Percentiles rank a stretch among this genome's conserved stretches.
phyloP scores from a whole-genome alignment of 2,888 invertebrate species.

The Diarsia mendica region DNA sequence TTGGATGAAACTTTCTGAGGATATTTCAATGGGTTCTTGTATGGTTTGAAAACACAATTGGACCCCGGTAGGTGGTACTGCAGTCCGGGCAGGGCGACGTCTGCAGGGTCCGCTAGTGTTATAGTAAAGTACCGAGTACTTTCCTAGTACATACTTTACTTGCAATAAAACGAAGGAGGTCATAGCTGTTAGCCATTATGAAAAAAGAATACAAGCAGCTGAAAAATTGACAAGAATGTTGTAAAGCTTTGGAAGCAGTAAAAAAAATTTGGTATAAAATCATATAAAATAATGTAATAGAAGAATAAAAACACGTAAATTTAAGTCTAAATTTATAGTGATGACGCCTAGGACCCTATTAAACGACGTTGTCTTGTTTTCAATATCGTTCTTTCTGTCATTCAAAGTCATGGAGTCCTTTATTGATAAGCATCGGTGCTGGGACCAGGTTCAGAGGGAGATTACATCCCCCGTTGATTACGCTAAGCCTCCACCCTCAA shows the following conservation, averaged over 20 bases:
- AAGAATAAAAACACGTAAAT: conserved; percentile 10
- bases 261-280: conserved; percentile 6
- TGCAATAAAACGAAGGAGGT: background rate
- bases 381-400: conserved; percentile 32
- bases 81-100: too few relatives aligned
- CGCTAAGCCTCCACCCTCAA: background rate
- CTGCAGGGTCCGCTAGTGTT: too few relatives aligned
- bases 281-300: conserved; percentile 8
- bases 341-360: background rate
- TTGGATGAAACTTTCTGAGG: too few relatives aligned
- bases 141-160: too few relatives aligned
- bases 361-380: conserved; percentile 19
- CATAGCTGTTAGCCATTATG: background rate
- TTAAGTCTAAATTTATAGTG: conserved; percentile 31
- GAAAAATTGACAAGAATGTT: background rate
- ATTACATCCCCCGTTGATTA: conserved; percentile 6
- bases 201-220: conserved; percentile 7
- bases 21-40: too few relatives aligned
- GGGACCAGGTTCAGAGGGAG: background rate
- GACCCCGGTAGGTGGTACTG: too few relatives aligned
- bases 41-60: too few relatives aligned
- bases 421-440: conserved; percentile 67
- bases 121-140: too few relatives aligned
- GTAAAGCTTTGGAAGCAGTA: background rate
- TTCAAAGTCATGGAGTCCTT: conserved; percentile 65